Base-by-base conservation (phyloP, 2,888 invertebrate species). In the Oxyscelio sp. region DNA sequence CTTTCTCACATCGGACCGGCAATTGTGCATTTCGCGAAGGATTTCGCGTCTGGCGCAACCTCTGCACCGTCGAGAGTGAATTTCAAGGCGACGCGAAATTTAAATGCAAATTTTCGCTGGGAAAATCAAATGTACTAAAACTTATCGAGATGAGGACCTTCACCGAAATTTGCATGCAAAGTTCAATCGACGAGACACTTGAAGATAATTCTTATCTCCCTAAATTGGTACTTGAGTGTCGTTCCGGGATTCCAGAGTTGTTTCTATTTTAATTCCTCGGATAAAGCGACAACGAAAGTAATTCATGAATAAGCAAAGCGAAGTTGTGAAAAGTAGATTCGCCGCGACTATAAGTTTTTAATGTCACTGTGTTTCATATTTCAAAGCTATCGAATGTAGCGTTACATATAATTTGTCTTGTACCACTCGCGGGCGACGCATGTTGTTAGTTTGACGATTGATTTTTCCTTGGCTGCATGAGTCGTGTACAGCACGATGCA, bases 401-500 rank as follows among this genome's bases (percentile, higher is more conserved):
- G 50, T 48, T 59, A 50, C 65, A 21, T 56, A 80, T 43, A 59
- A 58, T 52, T 43, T 59, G 73, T 73, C 40, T 65, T 65, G 13
- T 52, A 43, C 24, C 13, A 40, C 52, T 22, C 13, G 66, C 59
- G 52, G 59, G 66, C 58, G 45, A 82, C 40, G 75, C 81, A 63
- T 70, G 70, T 65, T 79, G 78, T 84, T 84, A 80, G 74, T 75
- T 84, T 59, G 80, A 71, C 80, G 66, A 84, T 80, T 84, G 79
- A 84, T 84, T 84, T 84, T 80, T 77, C 52, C 65, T 54, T 31
- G 65, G 66, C 80, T 56, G 77, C 63, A 77, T 70, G 52, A 74
- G 43, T 74, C 54, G 70, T 61, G 77, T 80, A 71, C 63, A 80
- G 75, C 15, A 43, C 56, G 38, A 31, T 34, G 13, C 27, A 17